Evolutionary conservation across 2,888 invertebrate genomes (phyloP).

Genomic region (Lasiommata megera): DNA sequence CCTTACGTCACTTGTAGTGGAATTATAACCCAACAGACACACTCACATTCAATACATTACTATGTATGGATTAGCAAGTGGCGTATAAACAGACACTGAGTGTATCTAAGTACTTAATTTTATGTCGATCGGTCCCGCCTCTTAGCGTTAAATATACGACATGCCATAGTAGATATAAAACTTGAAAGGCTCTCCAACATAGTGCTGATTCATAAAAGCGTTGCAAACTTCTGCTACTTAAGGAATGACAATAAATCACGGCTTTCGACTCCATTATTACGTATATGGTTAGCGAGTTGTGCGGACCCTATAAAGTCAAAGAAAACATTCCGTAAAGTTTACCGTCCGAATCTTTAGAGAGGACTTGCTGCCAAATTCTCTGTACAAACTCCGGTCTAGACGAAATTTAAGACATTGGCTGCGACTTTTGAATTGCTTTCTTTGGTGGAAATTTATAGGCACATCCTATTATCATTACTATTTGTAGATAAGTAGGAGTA

Average conservation of each 20-base stretch:
- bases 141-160: conserved; percentile 1
- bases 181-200: neutral
- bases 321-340: conserved; percentile 25
- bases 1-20: too few species aligned
- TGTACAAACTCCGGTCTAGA: conserved; percentile 26
- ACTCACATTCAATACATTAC: too few species aligned
- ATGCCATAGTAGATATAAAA: neutral
- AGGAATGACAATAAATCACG: conserved; percentile 17
- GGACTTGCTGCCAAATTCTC: conserved; percentile 27
- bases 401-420: conserved; percentile 21
- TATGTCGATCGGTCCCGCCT: neutral
- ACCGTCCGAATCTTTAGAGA: conserved; percentile 27
- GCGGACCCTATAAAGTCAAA: conserved; percentile 20
- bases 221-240: conserved; percentile 10
- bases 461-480: neutral
- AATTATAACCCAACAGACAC: too few species aligned
- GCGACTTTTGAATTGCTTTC: conserved; percentile 4
- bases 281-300: conserved; percentile 17
- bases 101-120: neutral
- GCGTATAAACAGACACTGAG: too few species aligned
- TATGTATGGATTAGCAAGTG: too few species aligned
- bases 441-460: conserved; percentile 1
- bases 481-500: neutral
- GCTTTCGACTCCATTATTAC: conserved; percentile 20
- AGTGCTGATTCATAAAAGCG: conserved; percentile 18